phyloP scores from a whole-genome alignment of 2,888 invertebrate species.

The Salpingus planirostris region DNA sequence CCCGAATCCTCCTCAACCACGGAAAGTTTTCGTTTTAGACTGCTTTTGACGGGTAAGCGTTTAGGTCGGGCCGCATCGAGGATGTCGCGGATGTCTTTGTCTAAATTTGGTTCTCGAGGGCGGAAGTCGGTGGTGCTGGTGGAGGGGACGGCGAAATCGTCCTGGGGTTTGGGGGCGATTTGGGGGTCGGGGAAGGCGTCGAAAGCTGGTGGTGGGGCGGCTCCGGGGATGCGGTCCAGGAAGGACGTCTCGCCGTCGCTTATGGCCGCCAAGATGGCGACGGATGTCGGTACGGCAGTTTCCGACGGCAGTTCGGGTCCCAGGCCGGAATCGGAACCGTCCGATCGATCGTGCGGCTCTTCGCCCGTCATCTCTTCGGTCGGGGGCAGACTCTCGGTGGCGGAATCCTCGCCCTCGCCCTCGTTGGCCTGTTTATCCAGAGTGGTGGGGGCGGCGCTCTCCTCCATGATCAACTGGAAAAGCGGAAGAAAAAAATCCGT shows the following conservation, averaged over 20 bases:
- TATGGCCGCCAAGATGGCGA: constrained; percentile 19
- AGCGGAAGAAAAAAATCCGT: too few relatives aligned
- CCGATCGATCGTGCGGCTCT: constrained; percentile 58
- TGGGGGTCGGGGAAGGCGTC: neutral
- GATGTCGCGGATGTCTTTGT: constrained; percentile 23
- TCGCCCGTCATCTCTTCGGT: constrained; percentile 48
- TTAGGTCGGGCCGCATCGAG: constrained; percentile 19
- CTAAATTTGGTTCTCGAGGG: constrained; percentile 12
- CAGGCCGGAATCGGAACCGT: constrained; percentile 77
- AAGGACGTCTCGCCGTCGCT: constrained; percentile 48
- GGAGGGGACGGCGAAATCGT: constrained; percentile 21
- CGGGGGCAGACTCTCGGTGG: constrained; percentile 53
- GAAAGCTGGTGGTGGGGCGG: constrained; percentile 6
- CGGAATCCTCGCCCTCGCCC: constrained; percentile 52
- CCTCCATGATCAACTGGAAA: too few relatives aligned
- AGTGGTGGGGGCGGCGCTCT: constrained; percentile 5
- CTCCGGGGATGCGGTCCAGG: constrained; percentile 38
- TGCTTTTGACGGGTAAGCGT: constrained; percentile 49
- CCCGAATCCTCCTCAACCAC: constrained; percentile 41
- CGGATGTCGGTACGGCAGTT: constrained; percentile 33
- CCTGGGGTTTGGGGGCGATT: constrained; percentile 1
- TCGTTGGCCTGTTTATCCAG: constrained; percentile 44
- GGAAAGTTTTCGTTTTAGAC: constrained; percentile 56
- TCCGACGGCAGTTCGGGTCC: constrained; percentile 68
- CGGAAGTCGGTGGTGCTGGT: constrained; percentile 15